Base-by-base conservation (phyloP, 2,797 vertebrate species). In the Anabas testudineus region DNA sequence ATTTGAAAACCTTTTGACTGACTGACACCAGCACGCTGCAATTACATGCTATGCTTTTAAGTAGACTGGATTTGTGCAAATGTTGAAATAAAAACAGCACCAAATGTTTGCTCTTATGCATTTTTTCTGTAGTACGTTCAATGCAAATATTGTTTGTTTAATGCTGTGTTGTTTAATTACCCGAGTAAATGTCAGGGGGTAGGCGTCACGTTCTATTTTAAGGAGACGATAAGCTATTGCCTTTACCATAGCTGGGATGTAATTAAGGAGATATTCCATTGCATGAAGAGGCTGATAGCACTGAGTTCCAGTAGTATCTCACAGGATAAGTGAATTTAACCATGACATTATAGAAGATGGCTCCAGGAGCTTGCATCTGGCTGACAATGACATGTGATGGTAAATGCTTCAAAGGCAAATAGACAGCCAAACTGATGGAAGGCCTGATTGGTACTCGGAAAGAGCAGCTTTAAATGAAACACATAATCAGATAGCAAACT, bases 401-500 rank as follows among this genome's bases (percentile, higher is more conserved):
- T 87, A 88, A 87, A 86, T 64, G 63, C 56, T 72, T 83, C 55
- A 83, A 74, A 85, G 84, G 79, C 71, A 74, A 86, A 82, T 67
- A 82, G 82, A 82, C 80, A 75, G 75, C 41, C 71, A 56, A 82
- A 62, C 73, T 55, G 84, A 89, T 87, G 71, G 73, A 80, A 84
- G 74, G 41, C 64, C 67, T 87, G 88, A 88, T 87, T 89, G 70
- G 69, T 78, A 69, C 72, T 81, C 61, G 67, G 80, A 81, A 76
- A 80, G 78, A 80, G 63, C 60, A 70, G 81, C 78, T 85, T 86
- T 79, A 84, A 90, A 90, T 87, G 87, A 82, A 87, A 83, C 12
- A 19, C 60, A 82, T 80, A 82, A 87, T 90, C 84, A 87, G 89
- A 89, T 87, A 68, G 65, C 54, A 77, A 75, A 74, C 71, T 5